Evolutionary conservation across 2,113 vertebrate genomes (phyloP), one percentile per base, ranked within the genome.

Genomic region (Psittacula cyanocephala): DNA sequence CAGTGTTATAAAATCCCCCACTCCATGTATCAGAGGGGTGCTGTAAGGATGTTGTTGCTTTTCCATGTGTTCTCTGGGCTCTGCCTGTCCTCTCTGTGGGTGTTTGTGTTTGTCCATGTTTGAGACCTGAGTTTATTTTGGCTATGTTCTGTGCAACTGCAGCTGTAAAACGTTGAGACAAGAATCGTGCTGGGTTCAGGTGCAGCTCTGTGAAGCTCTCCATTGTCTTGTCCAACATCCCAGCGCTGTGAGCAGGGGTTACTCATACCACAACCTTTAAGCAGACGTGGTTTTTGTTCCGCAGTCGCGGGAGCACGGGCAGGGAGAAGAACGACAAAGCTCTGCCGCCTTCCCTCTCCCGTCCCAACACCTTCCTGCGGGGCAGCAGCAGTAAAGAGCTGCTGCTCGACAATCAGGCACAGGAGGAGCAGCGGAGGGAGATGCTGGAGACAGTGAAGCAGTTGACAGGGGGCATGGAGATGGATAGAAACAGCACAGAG

Each of bases 301-400:
- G 68, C 93, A 98, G 98, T 89, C 98, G 99, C 1, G 98, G 98
- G 95, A 99, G 98, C 90, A 95, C 95, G 2, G 98, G 98, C 89
- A 98, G 99, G 63, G 99, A 99, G 93, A 99, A 99, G 96, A 98
- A 98, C 1, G 99, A 99, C 84, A 99, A 99, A 96, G 95, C 98
- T 5, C 95, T 98, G n/a, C 97, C 97, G 0, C 96, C 98, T 28
- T 92, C 98, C 8, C 59, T 96, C 19, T 46, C 98, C 11, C 98
- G 98, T 6, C 98, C 98, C 20, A 97, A 97, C 52, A 97, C 98
- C 16, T 98, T 99, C 95, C 70, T 97, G 31, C 97, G 98, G 78
- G 98, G 98, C 27, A 89, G 98, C 95, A 98, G 99, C 91, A 98
- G 98, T 10, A 99, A 99, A 88, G 98, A 99, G 95, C 98, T 99